A percentile compares a stretch with the other conserved stretches of the same genome.
phyloP scores from a whole-genome alignment of 2,113 vertebrate species.

The Parus major region DNA sequence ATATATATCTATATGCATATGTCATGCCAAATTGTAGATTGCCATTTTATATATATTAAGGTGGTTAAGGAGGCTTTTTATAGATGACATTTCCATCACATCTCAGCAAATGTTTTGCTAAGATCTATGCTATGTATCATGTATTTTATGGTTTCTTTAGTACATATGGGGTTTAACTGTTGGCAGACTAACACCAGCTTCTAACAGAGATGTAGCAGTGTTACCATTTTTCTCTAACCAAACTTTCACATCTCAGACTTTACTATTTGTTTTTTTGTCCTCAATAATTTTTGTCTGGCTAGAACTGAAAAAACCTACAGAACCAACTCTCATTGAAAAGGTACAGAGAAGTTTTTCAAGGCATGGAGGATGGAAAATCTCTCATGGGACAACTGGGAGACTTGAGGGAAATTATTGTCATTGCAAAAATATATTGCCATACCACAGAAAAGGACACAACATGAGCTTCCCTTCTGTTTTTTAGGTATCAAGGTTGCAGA shows the following conservation, averaged over 20 bases:
- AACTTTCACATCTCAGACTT: not conserved
- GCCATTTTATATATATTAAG: slow-evolving; percentile 37
- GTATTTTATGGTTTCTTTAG: slow-evolving; percentile 1
- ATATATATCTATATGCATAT: not conserved
- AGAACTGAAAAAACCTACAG: not conserved
- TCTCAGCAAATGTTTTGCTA: slow-evolving; percentile 35
- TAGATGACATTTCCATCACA: slow-evolving; percentile 54
- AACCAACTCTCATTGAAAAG: not conserved
- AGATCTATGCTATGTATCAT: not conserved
- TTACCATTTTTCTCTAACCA: not conserved
- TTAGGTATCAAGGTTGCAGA: not conserved
- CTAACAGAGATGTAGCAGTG: not conserved
- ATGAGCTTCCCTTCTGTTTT: not conserved
- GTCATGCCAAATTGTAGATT: slow-evolving; percentile 30
- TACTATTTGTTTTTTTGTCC: not conserved
- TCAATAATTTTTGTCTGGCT: not conserved
- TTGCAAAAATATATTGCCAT: not conserved
- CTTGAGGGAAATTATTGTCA: not conserved
- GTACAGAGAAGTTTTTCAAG: not conserved
- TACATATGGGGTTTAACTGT: not conserved
- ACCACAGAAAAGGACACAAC: not conserved
- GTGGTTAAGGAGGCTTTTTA: slow-evolving; percentile 36
- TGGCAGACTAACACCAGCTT: not conserved
- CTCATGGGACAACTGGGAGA: not conserved
- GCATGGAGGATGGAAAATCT: not conserved